Conservation (phyloP, 2,797 vertebrate species). For the Glyptemys insculpta region DNA sequence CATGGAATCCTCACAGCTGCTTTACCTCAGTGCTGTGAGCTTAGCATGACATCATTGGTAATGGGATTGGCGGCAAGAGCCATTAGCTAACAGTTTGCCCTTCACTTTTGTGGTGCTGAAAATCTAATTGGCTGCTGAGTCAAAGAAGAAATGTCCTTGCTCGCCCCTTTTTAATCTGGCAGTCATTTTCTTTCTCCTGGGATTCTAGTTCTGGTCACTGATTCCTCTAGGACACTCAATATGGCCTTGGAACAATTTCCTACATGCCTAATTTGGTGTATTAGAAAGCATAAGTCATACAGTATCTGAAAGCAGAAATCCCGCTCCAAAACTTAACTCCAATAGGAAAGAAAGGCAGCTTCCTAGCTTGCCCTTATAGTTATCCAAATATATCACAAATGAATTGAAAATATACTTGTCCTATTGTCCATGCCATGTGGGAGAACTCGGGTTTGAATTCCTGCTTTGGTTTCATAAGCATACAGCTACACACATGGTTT, state of each 20-base stretch:
- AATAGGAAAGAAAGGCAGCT: neutral
- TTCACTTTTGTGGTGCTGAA: slow-evolving; percentile 42
- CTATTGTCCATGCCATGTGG: fast-evolving
- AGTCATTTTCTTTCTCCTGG: slow-evolving; percentile 2
- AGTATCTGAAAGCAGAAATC: neutral
- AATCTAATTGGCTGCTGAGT: slow-evolving; percentile 53
- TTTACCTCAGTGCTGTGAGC: slow-evolving; percentile 5
- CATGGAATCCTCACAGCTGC: slow-evolving; percentile 38
- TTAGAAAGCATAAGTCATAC: neutral
- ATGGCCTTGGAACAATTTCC: slow-evolving; percentile 18
- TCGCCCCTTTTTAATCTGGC: slow-evolving; percentile 32
- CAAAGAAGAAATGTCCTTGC: slow-evolving; percentile 28
- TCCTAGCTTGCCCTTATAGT: neutral
- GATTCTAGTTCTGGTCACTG: neutral
- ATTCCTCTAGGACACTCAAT: slow-evolving; percentile 62
- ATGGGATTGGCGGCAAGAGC: slow-evolving; percentile 18
- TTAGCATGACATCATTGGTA: neutral
- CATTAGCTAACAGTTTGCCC: slow-evolving; percentile 58
- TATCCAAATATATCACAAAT: neutral
- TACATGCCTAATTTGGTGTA: neutral
- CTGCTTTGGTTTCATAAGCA: neutral
- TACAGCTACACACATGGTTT: fast-evolving
- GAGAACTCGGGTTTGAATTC: neutral
- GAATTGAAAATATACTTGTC: neutral
- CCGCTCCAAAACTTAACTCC: neutral